Percentiles rank a stretch among this genome's conserved stretches.
phyloP scores from a whole-genome alignment of 2,888 invertebrate genomes.

The Cephus sareptanus region DNA sequence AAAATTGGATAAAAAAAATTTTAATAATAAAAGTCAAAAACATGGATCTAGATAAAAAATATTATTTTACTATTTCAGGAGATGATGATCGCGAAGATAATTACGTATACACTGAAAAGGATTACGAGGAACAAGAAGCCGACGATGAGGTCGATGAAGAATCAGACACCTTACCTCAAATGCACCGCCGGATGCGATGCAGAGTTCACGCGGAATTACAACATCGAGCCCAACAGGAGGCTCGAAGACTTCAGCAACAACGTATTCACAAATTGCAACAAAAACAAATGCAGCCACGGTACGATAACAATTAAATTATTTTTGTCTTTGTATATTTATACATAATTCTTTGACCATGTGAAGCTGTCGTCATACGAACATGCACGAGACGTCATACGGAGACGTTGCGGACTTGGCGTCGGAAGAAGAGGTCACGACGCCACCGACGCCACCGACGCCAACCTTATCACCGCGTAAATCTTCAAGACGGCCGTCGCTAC shows the following conservation, averaged over 20 bases:
- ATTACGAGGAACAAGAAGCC: constrained; percentile 47
- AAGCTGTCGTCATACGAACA: background rate
- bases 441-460: constrained; percentile 16
- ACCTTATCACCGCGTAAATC: constrained; percentile 19
- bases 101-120: constrained; percentile 36
- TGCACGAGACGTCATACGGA: background rate
- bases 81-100: constrained; percentile 37
- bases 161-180: constrained; percentile 30
- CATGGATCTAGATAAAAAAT: background rate
- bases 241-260: constrained; percentile 27
- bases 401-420: constrained; percentile 34
- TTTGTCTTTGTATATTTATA: background rate
- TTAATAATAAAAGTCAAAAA: background rate
- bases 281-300: constrained; percentile 16
- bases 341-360: background rate
- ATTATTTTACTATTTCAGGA: constrained; percentile 10
- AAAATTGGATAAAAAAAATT: background rate
- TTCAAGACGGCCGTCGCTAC: constrained; percentile 20
- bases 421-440: constrained; percentile 35
- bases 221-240: constrained; percentile 24
- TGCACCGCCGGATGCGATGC: constrained; percentile 15
- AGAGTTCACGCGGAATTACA: constrained; percentile 19
- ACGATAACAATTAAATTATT: background rate
- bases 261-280: constrained; percentile 20
- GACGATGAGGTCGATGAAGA: constrained; percentile 52